Conservation (phyloP, 2,888 invertebrate genomes). For the Dexiosoma caninum region DNA sequence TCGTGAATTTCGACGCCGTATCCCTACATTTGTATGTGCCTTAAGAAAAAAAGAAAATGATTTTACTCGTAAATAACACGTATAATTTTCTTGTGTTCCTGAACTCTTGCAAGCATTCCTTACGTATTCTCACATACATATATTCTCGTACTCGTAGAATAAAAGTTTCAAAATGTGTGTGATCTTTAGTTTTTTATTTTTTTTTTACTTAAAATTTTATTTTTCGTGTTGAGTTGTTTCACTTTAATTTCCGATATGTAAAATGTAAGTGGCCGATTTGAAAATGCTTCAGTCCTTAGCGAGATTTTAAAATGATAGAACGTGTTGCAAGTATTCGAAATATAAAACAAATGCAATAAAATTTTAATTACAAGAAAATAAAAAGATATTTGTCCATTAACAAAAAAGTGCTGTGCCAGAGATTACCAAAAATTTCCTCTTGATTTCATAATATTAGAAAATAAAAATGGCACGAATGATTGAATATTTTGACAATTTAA, state of each 20-base stretch:
- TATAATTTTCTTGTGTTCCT: conserved; percentile 29
- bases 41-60: not conserved
- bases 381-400: not conserved
- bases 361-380: conserved; percentile 1
- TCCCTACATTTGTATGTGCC: conserved; percentile 45
- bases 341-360: not conserved
- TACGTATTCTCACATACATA: conserved; percentile 41
- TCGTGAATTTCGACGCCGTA: conserved; percentile 28
- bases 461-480: conserved; percentile 24
- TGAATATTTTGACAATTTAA: not conserved
- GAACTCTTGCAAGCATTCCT: conserved; percentile 46
- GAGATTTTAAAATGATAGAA: conserved; percentile 75
- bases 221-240: conserved; percentile 27
- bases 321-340: conserved; percentile 62
- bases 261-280: conserved; percentile 75
- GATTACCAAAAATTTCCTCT: not conserved
- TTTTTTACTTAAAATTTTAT: conserved; percentile 18
- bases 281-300: conserved; percentile 76
- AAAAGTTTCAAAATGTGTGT: conserved; percentile 47
- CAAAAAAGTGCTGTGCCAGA: not conserved
- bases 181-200: no score
- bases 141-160: conserved; percentile 37
- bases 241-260: conserved; percentile 67
- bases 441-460: not conserved
- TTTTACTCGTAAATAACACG: conserved; percentile 20